A percentile compares a stretch with the other conserved stretches of the same genome.
These are phyloP conservation scores for Leptinotarsa defecta DNA, from an alignment of 1,140 invertebrate genomes.

Conservation along the genomic window DNA sequence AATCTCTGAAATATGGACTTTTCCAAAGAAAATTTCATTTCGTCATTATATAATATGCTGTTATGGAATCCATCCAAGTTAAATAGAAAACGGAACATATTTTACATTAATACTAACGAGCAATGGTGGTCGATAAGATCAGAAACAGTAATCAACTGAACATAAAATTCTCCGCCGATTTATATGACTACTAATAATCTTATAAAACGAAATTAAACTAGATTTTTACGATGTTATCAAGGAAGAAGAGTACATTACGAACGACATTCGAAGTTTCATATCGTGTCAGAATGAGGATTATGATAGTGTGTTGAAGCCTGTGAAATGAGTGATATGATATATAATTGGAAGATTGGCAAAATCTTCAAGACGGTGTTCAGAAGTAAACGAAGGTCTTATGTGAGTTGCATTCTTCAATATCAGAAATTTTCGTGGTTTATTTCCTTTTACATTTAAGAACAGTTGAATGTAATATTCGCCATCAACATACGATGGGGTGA, in stretches of 20 bases:
- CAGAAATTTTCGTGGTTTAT: too few relatives aligned
- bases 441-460: too few relatives aligned
- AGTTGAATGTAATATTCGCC: too few relatives aligned
- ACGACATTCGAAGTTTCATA: neutral
- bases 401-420: too few relatives aligned
- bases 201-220: neutral
- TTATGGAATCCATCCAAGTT: too few relatives aligned
- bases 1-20: too few relatives aligned
- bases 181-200: neutral
- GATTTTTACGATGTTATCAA: conserved; percentile 6
- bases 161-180: neutral
- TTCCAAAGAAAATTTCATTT: neutral
- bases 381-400: neutral
- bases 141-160: neutral
- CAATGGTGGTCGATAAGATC: neutral
- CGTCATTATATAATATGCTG: neutral
- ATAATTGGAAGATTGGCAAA: neutral
- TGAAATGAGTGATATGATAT: neutral
- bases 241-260: neutral
- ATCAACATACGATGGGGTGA: too few relatives aligned
- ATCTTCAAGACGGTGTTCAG: neutral
- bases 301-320: neutral
- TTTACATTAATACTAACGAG: neutral
- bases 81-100: too few relatives aligned
- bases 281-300: neutral